phyloP scores from a whole-genome alignment of 2,797 vertebrate species.

The Rhabdophis nuchalis region DNA sequence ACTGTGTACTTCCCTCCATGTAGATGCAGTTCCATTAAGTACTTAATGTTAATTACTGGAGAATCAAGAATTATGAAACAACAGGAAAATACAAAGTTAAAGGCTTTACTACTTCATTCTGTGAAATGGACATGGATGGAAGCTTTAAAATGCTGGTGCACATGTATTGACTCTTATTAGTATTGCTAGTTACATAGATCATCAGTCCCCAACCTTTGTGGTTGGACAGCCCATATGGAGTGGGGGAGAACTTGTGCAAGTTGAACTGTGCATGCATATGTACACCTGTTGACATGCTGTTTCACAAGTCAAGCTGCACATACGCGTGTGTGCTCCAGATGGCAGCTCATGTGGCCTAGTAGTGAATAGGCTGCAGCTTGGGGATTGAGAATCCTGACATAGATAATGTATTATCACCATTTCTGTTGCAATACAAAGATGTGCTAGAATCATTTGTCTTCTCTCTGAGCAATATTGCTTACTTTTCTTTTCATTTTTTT shows the following conservation, averaged over 20 bases:
- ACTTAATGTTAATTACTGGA: background rate
- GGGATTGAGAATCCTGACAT: no score
- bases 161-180: background rate
- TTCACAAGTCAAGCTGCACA: no score
- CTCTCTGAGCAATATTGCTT: background rate
- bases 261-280: no score
- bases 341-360: no score
- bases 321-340: no score
- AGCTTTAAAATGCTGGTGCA: slow-evolving; percentile 1
- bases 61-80: background rate
- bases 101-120: background rate
- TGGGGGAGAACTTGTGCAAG: no score
- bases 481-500: background rate
- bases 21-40: background rate
- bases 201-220: no score
- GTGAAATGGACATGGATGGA: background rate
- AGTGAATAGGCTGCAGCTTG: no score
- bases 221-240: no score
- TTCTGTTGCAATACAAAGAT: background rate
- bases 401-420: background rate
- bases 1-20: background rate
- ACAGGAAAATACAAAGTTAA: background rate
- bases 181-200: background rate
- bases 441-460: background rate
- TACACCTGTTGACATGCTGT: no score